Percentiles rank a stretch among this genome's conserved stretches.
These are phyloP conservation scores for Xyrauchen texanus DNA, from an alignment of 2,113 vertebrate species.

Conservation along the genomic window DNA sequence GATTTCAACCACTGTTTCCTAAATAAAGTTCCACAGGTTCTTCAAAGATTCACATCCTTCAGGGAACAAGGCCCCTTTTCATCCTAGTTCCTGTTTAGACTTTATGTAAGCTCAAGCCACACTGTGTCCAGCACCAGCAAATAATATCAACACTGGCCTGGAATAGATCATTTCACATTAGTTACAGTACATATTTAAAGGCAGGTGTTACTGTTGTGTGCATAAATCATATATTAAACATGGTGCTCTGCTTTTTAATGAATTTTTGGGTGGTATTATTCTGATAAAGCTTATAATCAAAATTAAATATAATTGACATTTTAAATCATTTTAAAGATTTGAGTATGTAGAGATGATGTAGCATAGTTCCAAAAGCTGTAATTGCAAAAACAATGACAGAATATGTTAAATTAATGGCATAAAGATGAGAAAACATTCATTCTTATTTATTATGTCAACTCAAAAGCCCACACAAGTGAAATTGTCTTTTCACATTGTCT, in stretches of 20 bases:
- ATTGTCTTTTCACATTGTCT: constrained; percentile 29
- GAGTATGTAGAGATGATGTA: no score
- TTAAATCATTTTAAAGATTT: no score
- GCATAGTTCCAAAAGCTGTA: no score
- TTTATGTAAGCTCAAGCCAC: constrained; percentile 43
- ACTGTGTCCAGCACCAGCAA: background rate
- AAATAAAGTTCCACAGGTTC: constrained; percentile 56
- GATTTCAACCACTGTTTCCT: constrained; percentile 56
- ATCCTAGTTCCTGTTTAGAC: constrained; percentile 58
- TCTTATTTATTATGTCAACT: constrained; percentile 1
- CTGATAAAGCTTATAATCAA: background rate
- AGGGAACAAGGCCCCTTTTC: constrained; percentile 57
- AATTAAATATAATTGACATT: background rate
- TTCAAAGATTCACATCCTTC: constrained; percentile 52
- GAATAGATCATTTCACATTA: constrained; percentile 24
- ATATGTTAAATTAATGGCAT: no score
- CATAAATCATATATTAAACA: background rate
- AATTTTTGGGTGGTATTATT: background rate
- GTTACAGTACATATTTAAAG: constrained; percentile 30
- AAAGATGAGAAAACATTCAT: background rate
- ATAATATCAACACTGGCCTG: constrained; percentile 47
- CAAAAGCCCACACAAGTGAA: background rate
- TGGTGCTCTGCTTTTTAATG: no score
- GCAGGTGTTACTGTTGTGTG: background rate
- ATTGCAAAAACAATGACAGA: no score